Evolutionary conservation across 2,797 vertebrate species (phyloP).

Genomic region (Myotis planiceps): DNA sequence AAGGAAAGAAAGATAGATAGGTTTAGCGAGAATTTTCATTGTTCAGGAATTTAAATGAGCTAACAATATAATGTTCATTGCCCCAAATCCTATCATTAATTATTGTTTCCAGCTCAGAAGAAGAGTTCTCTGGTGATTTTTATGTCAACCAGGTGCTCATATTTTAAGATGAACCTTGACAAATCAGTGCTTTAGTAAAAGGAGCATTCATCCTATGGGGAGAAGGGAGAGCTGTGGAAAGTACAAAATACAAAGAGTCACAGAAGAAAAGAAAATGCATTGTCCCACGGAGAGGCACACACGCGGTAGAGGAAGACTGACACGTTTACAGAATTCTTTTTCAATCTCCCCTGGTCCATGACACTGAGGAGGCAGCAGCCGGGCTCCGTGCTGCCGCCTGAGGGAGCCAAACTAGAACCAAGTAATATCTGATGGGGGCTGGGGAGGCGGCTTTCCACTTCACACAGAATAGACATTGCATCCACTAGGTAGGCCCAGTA

Average conservation of each 20-base stretch:
- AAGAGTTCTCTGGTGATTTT: not conserved
- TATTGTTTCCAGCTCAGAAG: not conserved
- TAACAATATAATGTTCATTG: not conserved
- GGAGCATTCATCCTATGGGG: rapidly evolving
- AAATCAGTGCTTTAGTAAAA: not conserved
- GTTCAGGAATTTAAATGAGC: not conserved
- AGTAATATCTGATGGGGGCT: too few species aligned
- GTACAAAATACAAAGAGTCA: not conserved
- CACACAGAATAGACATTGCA: rapidly evolving
- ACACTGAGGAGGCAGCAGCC: not conserved
- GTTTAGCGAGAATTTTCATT: not conserved
- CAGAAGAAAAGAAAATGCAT: not conserved
- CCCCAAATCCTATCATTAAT: not conserved
- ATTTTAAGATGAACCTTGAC: not conserved
- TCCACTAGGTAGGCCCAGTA: not conserved
- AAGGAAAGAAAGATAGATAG: too few species aligned
- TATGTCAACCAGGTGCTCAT: not conserved
- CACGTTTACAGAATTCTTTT: not conserved
- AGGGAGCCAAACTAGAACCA: not conserved
- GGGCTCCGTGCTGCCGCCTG: not conserved
- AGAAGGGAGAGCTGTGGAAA: not conserved
- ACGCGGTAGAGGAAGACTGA: not conserved
- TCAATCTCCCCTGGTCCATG: not conserved
- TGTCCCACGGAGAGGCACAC: rapidly evolving
- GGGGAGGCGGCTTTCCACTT: not conserved